These are phyloP conservation scores for Pardalotus punctatus DNA, from an alignment of 2,113 vertebrate genomes.

Conservation along the genomic window DNA sequence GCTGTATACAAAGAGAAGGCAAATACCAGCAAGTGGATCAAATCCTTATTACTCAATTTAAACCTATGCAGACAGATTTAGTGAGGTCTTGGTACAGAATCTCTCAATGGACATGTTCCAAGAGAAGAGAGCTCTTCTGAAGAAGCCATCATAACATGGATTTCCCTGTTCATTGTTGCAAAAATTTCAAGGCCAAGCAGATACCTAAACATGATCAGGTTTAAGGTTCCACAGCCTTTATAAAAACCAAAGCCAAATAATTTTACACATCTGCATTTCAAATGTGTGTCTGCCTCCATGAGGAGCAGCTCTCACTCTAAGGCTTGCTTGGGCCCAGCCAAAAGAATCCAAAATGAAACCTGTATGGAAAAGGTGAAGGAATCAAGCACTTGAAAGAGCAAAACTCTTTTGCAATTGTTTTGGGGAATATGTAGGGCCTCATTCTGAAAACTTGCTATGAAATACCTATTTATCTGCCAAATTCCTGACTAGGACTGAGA, in stretches of 20 bases:
- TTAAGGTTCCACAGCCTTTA: background rate
- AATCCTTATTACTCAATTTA: background rate
- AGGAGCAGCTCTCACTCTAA: background rate
- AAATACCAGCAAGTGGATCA: background rate
- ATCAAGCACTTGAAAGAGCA: background rate
- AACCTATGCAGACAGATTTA: background rate
- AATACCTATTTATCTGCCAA: background rate
- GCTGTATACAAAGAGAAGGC: background rate
- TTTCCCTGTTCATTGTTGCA: background rate
- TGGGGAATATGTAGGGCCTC: background rate
- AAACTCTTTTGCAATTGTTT: background rate
- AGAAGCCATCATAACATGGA: accelerated
- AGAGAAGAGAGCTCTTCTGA: background rate
- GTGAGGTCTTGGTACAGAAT: background rate
- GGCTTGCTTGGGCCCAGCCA: background rate
- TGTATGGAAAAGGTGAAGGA: background rate
- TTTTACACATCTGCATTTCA: background rate
- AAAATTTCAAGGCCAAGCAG: background rate
- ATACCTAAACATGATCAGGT: background rate
- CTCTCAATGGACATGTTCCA: accelerated
- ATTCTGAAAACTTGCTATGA: background rate
- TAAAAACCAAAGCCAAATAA: background rate
- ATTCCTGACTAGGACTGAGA: background rate
- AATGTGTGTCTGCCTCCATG: background rate
- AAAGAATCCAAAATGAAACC: background rate